These are phyloP conservation scores for Tillus elongatus DNA, from an alignment of 2,888 invertebrate genomes.

Conservation along the genomic window DNA sequence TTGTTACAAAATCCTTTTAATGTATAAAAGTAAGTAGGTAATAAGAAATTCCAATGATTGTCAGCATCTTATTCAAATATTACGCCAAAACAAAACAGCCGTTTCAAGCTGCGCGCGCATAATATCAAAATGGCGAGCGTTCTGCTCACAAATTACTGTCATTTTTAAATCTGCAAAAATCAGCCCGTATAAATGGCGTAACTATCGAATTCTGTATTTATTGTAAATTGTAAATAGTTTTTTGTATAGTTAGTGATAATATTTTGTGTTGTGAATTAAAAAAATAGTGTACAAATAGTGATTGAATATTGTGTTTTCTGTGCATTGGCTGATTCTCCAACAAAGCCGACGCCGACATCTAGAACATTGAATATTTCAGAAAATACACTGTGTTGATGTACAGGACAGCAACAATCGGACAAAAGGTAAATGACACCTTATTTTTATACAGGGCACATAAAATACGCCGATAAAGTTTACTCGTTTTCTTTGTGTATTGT, in stretches of 20 bases:
- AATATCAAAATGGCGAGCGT: slow-evolving; percentile 41
- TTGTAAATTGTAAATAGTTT: slow-evolving; percentile 66
- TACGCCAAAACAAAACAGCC: slow-evolving; percentile 16
- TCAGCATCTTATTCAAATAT: no score
- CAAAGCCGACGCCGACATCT: slow-evolving; percentile 52
- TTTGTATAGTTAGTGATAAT: slow-evolving; percentile 66
- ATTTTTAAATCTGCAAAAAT: slow-evolving; percentile 50
- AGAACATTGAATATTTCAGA: slow-evolving; percentile 44
- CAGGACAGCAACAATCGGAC: slow-evolving; percentile 29
- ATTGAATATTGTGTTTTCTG: slow-evolving; percentile 50
- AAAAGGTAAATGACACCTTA: slow-evolving; percentile 38
- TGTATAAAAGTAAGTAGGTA: no score
- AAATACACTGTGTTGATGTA: slow-evolving; percentile 41
- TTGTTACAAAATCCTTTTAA: no score
- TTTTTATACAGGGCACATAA: no score
- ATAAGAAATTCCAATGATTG: no score
- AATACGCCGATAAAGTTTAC: no score
- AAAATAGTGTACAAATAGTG: slow-evolving; percentile 47
- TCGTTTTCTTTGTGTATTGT: slow-evolving; percentile 46
- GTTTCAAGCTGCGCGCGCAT: slow-evolving; percentile 30
- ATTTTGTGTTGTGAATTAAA: slow-evolving; percentile 46
- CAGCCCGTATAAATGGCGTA: slow-evolving; percentile 60
- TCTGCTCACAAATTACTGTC: slow-evolving; percentile 38
- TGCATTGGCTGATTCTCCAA: slow-evolving; percentile 50
- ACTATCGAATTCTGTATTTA: slow-evolving; percentile 53